These are phyloP conservation scores for Parotocinclus haroldoi DNA, from an alignment of 2,797 vertebrate species.

Conservation along the genomic window DNA sequence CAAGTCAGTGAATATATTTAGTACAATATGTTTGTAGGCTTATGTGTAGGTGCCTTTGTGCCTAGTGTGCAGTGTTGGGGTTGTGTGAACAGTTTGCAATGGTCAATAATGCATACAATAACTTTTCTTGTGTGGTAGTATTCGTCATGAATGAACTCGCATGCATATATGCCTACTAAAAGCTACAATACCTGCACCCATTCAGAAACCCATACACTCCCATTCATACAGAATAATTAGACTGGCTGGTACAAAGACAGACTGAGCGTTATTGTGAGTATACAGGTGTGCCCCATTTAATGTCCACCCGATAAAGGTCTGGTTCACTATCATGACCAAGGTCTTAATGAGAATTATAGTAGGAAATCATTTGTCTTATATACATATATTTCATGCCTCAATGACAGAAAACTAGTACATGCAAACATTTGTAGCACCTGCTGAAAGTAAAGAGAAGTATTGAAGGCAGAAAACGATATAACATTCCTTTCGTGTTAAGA, in stretches of 20 bases:
- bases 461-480: too few species aligned
- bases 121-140: slow-evolving; percentile 41
- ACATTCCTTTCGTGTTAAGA: too few species aligned
- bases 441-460: too few species aligned
- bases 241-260: slow-evolving; percentile 56
- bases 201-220: slow-evolving; percentile 40
- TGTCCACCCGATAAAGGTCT: too few species aligned
- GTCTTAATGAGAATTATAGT: too few species aligned
- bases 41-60: slow-evolving; percentile 41
- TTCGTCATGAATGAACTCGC: slow-evolving; percentile 34
- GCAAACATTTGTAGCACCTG: too few species aligned
- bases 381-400: too few species aligned
- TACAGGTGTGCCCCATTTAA: too few species aligned
- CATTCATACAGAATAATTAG: slow-evolving; percentile 64
- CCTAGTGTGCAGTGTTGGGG: slow-evolving; percentile 36
- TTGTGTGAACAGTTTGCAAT: slow-evolving; percentile 39
- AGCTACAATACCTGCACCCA: slow-evolving; percentile 1
- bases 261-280: too few species aligned
- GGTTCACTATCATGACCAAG: too few species aligned
- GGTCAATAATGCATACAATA: slow-evolving; percentile 49
- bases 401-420: too few species aligned
- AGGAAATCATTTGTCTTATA: too few species aligned
- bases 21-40: slow-evolving; percentile 11
- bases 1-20: slow-evolving; percentile 30
- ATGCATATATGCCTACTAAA: slow-evolving; percentile 24